Evolutionary conservation across 2,113 vertebrate genomes (phyloP).

Genomic region (Scomber japonicus): DNA sequence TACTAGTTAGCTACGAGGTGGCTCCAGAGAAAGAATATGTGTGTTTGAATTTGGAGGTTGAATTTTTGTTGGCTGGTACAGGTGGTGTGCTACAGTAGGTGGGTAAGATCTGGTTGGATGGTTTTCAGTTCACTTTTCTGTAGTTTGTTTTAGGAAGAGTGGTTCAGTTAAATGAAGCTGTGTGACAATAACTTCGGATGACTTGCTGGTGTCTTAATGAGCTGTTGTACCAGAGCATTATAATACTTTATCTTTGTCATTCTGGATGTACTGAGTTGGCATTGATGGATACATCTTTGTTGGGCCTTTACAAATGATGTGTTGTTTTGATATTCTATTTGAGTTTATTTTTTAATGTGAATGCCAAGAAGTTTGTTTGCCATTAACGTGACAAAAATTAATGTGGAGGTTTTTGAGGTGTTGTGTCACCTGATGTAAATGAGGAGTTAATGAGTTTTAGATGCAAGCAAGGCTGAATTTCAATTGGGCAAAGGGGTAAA

Average conservation of each 20-base stretch:
- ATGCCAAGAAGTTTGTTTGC: too few relatives aligned
- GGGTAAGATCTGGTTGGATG: neutral
- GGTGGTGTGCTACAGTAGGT: constrained; percentile 10
- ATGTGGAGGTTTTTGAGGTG: too few relatives aligned
- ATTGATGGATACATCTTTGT: neutral
- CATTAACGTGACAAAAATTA: too few relatives aligned
- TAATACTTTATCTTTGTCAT: neutral
- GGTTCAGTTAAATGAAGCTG: neutral
- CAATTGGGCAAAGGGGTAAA: too few relatives aligned
- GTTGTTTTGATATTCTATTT: too few relatives aligned
- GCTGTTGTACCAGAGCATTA: neutral
- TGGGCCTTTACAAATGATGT: neutral
- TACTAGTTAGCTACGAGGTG: constrained; percentile 13
- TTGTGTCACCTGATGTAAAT: too few relatives aligned
- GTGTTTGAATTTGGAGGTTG: neutral
- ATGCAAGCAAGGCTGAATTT: too few relatives aligned
- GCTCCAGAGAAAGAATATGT: constrained; percentile 1
- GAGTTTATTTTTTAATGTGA: too few relatives aligned
- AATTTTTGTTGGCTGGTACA: neutral
- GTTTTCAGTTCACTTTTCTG: neutral
- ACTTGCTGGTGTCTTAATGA: neutral
- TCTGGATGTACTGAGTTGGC: neutral
- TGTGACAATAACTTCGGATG: neutral
- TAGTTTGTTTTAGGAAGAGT: neutral
- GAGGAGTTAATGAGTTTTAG: too few relatives aligned